Evolutionary conservation across 1,140 invertebrate species (phyloP), one percentile per base, ranked within the genome.

Genomic region (Drosophila simulans): DNA sequence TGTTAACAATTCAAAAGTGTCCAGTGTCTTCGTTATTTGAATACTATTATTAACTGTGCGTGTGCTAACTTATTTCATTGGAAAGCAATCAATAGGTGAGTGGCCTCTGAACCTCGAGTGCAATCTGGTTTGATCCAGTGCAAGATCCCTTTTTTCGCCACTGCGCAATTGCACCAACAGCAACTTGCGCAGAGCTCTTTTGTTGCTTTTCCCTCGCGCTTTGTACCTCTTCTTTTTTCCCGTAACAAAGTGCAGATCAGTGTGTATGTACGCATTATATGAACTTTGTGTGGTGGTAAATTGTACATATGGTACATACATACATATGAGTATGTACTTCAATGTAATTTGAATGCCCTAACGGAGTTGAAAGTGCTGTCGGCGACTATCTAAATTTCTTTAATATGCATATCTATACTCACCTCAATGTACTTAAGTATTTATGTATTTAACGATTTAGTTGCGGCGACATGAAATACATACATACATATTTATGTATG

Each of bases 1-100:
- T 65, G 37, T 52, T 15, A 69, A 39, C n/a, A 25, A 10, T 31
- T 31, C 31, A 31, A 31, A 31, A 31, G 31, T 31, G 31, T 31
- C 31, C 8, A 31, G 31, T 31, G 31, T 31, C 8, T 31, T 31
- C 8, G 31, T 31, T 31, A 31, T 31, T 31, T 10, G 8, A 31
- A 31, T 31, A 10, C 31, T 20, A 39, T 39, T 39, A 13, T 4
- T 39, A 39, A 39, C 13, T 39, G 37, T 39, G 12, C 12, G 12
- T 39, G 37, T 39, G 37, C 1, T 13, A 37, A 13, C 2, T 13
- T 13, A 13, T 39, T 10, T 31, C 8, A 39, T 39, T 13, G 37
- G 11, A 39, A 11, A 39, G 12, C 37, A 13, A 5, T 13, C 37
- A 13, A 39, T 13, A 39, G 37, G 37, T 39, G 13, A 39, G 37